Base-by-base conservation (phyloP, 2,797 vertebrate genomes). In the Poeciliopsis gracilis region DNA sequence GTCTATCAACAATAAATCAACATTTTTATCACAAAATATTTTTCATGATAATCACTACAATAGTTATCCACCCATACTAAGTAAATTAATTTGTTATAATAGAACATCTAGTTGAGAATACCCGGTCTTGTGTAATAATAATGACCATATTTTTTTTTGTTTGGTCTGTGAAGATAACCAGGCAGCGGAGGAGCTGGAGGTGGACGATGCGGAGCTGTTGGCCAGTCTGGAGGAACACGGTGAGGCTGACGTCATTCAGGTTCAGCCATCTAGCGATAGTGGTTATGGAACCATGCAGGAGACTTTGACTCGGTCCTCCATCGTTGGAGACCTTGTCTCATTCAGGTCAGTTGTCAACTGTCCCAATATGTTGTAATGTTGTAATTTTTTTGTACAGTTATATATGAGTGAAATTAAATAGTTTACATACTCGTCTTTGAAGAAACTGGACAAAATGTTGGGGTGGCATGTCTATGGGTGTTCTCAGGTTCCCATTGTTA, bases 141-240 rank as follows among this genome's bases (percentile, higher is more conserved):
- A 59, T 33, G 47, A 70, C 38, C 2, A 30, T 75, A 4, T 41
- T 23, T 66, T 1, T 61, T 9, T 51, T 9, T 57, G 13, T 57
- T 57, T 57, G 25, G 25, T n/a, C 5, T 73, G 76, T 71, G 73
- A 13, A 93, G 92, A 30, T 41, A 78, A 91, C 78, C 76, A 89
- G 77, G 92, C 89, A 74, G 33, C 83, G 9, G 94, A 83, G 83
- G 92, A 95, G 88, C 79, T 77, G 2, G 94, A 95, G 76, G 63
- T 91, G 0, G 94, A 86, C 90, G 93, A 96, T 83, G 85, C 77
- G 4, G 97, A 98, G 82, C 91, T 98, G 76, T 88, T 98, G 90
- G 97, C 97, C 84, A 95, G 95, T 92, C 92, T 98, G 76, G 94
- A 95, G 87, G 96, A 81, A 43, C 88, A 89, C 75, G 90, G 95